phyloP scores from a whole-genome alignment of 2,797 vertebrate species.

The Danio aesculapii region DNA sequence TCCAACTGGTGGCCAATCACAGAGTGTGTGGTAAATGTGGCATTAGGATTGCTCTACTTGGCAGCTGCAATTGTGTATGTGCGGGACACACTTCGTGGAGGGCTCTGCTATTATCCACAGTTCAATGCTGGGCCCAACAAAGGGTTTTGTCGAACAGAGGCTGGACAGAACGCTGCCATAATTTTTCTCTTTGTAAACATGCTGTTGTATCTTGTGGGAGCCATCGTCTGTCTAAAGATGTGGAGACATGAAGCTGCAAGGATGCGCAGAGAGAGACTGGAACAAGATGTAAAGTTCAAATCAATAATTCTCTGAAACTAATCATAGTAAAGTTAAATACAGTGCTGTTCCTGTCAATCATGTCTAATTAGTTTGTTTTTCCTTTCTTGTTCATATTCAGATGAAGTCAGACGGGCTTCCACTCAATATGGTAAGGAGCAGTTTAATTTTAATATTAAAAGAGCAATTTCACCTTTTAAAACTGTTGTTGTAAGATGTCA shows the following conservation, averaged over 20 bases:
- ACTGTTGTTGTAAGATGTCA: not conserved
- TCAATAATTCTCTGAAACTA: not conserved
- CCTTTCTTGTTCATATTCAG: conserved; percentile 66
- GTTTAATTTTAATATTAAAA: not conserved
- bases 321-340: not conserved
- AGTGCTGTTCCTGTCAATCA: not conserved
- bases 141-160: conserved; percentile 89
- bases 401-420: conserved; percentile 80
- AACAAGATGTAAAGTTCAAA: conserved; percentile 79
- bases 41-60: conserved; percentile 86
- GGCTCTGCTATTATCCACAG: conserved; percentile 87
- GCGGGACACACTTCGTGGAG: conserved; percentile 89
- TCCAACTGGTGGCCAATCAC: conserved; percentile 95
- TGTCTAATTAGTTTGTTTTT: conserved; percentile 26
- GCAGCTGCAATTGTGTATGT: conserved; percentile 88
- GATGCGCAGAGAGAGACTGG: conserved; percentile 78
- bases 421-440: conserved; percentile 83
- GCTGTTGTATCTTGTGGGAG: conserved; percentile 87
- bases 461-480: not conserved
- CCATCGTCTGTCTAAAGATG: conserved; percentile 86
- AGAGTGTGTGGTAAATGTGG: conserved; percentile 87
- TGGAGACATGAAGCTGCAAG: conserved; percentile 92
- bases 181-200: conserved; percentile 90
- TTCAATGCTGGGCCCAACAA: conserved; percentile 89
- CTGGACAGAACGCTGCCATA: conserved; percentile 91